Base-by-base conservation (phyloP, 2,888 invertebrate genomes). In the Caenorhabditis sulstoni region DNA sequence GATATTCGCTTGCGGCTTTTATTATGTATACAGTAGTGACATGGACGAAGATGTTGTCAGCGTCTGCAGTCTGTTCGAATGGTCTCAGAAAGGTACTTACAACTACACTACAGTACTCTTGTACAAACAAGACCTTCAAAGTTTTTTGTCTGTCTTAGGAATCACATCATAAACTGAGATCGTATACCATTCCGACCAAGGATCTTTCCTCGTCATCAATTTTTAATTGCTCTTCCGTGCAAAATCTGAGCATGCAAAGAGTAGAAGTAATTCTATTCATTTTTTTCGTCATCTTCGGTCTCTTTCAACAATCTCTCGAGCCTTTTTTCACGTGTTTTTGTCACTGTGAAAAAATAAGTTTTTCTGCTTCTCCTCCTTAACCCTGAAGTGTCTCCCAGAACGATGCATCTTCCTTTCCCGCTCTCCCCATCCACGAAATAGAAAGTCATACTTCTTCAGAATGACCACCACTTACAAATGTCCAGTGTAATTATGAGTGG, bases 401-500 rank as follows among this genome's bases (percentile, higher is more conserved):
- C 55, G 49, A 55, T 16, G 67, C 44, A 67, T 67, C 66, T 47
- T 29, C 29, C 45, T n/a, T 29, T 22, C 41, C 58, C 58, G 23
- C 37, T 58, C 57, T 50, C 58, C 50, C 58, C 52, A 52, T 61
- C 53, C 50, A 16, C 55, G 55, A 22, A 49, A 39, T 55, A 47
- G 64, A 73, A 73, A 73, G 58, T 73, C 73, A 73, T 57, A 61
- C 57, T 64, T 29, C 73, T 73, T 64, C 58, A 52, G 35, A 50
- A 64, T 64, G 73, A 73, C 73, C 73, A 73, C 73, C 64, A 73
- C 73, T 73, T 73, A 57, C 64, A 64, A 64, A 50, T 58, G 45
- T 53, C 50, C 64, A 61, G 70, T 70, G 58, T 70, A 70, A 70
- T 61, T 70, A 70, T 70, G 70, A 61, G 37, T 61, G 47, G 37